Evolutionary conservation across 2,888 invertebrate species (phyloP).

Genomic region (Dolichomitus sp.): DNA sequence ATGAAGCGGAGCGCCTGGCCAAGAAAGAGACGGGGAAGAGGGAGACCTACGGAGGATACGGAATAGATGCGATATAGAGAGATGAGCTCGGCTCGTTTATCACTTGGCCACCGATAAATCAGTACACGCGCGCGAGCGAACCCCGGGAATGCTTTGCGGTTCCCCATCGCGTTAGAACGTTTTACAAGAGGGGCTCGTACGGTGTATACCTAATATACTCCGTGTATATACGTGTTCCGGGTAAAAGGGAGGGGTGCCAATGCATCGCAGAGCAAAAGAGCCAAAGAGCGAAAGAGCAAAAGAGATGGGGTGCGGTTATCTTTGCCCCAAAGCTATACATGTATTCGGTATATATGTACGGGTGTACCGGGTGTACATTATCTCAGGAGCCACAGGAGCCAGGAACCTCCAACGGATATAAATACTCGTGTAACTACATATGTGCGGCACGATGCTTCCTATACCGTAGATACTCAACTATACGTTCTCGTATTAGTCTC

Average conservation of each 20-base stretch:
- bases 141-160: slow-evolving; percentile 82
- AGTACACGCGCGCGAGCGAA: slow-evolving; percentile 71
- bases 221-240: slow-evolving; percentile 16
- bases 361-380: slow-evolving; percentile 83
- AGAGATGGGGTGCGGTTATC: slow-evolving; percentile 84
- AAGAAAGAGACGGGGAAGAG: slow-evolving; percentile 27
- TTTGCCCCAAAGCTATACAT: slow-evolving; percentile 67
- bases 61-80: slow-evolving; percentile 71
- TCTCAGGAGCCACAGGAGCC: slow-evolving; percentile 74
- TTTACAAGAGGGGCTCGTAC: slow-evolving; percentile 74
- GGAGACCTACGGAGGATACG: not conserved
- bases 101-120: slow-evolving; percentile 83
- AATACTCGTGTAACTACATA: slow-evolving; percentile 74
- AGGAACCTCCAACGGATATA: slow-evolving; percentile 74
- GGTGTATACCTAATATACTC: slow-evolving; percentile 54
- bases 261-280: slow-evolving; percentile 33
- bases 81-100: slow-evolving; percentile 83
- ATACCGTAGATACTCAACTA: slow-evolving; percentile 22
- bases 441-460: slow-evolving; percentile 48
- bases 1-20: slow-evolving; percentile 35
- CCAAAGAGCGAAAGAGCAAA: slow-evolving; percentile 47
- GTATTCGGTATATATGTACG: slow-evolving; percentile 5
- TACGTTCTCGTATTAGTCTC: not conserved
- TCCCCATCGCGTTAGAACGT: slow-evolving; percentile 83
- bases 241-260: slow-evolving; percentile 40